Evolutionary conservation across 1,140 invertebrate species (phyloP), one percentile per base, ranked within the genome.

Genomic region (Vanessa tameamea): DNA sequence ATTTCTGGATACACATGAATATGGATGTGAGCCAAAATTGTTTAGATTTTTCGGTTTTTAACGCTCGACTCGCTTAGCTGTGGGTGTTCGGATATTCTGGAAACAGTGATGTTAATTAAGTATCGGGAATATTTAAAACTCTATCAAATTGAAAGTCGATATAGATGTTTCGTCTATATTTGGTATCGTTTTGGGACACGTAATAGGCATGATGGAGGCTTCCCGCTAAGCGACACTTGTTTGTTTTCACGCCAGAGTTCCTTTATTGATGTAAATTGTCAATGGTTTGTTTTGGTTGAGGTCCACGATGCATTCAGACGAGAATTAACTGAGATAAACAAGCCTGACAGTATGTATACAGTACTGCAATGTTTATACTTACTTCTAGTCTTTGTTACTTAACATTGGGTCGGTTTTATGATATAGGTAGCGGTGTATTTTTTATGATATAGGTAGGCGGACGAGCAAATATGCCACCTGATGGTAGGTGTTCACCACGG

Each of bases 1-100:
- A 79, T 87, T 88, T 90, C 87, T 82, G 81, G 77, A 78, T 87
- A 87, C 78, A 72, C 81, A 87, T 89, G 85, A 88, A 90, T 90
- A 89, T 90, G 84, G 80, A 90, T 90, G 79, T 72, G 74, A 75
- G 84, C 81, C 77, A 82, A 86, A 85, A 88, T 90, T 79, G 84
- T 83, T 88, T 85, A 84, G 82, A 87, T 87, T 83, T 80, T 82
- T 80, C 69, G 69, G 77, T 81, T 84, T 87, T 86, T 85, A 79
- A 80, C 77, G 64, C 64, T 72, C 72, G 79, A 78, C 70, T 74
- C 72, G 63, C 74, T 69, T 63, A 69, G 57, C 71, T 70, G 85
- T 89, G 86, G 87, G 87, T 89, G 86, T 88, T 77, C 83, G 73
- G 59, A 68, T 77, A 81, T 84, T 85, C 78, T 78, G 77, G 73